Base-by-base conservation (phyloP, 2,797 vertebrate species). In the Rallus crepitans region DNA sequence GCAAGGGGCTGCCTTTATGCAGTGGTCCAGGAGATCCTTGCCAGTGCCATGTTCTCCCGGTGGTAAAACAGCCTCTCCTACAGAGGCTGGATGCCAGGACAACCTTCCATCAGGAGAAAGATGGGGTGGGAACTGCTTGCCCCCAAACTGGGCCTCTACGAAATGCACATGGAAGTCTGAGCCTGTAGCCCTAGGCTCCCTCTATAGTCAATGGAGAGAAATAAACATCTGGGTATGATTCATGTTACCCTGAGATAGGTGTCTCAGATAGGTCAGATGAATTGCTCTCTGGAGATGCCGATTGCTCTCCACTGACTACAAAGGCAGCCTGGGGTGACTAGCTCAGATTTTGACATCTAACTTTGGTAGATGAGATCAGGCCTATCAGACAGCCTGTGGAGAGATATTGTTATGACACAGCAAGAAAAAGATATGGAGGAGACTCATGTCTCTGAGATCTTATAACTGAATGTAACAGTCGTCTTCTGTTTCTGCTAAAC, bases 171-270 rank as follows among this genome's bases (percentile, higher is more conserved):
- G 73, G 90, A 95, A 96, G 90, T 52, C 88, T 94, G 76, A 93
- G 86, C 63, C 66, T 73, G 82, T 96, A 97, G 95, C 95, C 96
- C 92, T 96, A 97, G 95, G 95, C 96, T 97, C 77, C 96, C 94
- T 97, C 94, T 95, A 87, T 95, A 96, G 94, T 96, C 94, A 96
- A 92, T 93, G 93, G 88, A 86, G 95, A 96, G 95, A 91, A 96
- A 97, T 97, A 96, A 96, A 93, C 96, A 92, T 97, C 95, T 96
- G 42, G 66, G 88, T 69, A 79, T 97, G 96, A 97, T 96, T 97
- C 96, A 96, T 95, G 93, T 90, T 96, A 93, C 91, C 92, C 95
- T 82, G 95, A 96, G 96, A 96, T 97, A 96, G 86, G 88, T 94
- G 95, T 94, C 93, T 92, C 25, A 95, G 96, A 97, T 97, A 97